Evolutionary conservation across 2,888 invertebrate species (phyloP).

Genomic region (Aethes cnicana): DNA sequence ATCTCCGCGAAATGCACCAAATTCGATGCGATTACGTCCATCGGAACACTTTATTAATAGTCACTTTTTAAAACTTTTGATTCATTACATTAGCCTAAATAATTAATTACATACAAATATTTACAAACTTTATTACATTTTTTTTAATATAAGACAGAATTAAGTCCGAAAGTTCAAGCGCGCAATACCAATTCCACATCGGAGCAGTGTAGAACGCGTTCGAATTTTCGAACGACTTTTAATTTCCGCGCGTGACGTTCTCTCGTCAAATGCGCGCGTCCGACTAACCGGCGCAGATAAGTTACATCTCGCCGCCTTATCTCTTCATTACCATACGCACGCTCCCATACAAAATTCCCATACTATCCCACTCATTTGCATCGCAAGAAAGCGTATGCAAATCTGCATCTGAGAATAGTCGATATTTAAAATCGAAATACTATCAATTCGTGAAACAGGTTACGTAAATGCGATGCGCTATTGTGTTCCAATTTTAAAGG

Average conservation of each 20-base stretch:
- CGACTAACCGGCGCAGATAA: constrained; percentile 73
- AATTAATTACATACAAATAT: constrained; percentile 16
- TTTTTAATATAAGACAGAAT: too few species aligned
- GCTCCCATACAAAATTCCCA: too few species aligned
- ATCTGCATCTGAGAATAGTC: constrained; percentile 65
- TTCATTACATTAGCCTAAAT: constrained; percentile 2
- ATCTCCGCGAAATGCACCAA: constrained; percentile 49
- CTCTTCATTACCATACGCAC: too few species aligned
- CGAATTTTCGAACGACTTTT: constrained; percentile 40
- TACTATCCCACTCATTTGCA: constrained; percentile 70
- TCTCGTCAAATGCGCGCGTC: constrained; percentile 71
- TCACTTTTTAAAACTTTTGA: constrained; percentile 3
- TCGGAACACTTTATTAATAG: constrained; percentile 28
- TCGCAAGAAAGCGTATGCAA: constrained; percentile 77
- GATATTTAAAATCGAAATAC: constrained; percentile 71
- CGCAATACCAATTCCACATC: too few species aligned
- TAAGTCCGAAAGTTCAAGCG: not conserved
- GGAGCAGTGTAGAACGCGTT: too few species aligned
- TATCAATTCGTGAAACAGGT: constrained; percentile 80
- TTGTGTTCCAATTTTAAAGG: constrained; percentile 48
- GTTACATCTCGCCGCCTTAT: constrained; percentile 62
- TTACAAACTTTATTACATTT: too few species aligned
- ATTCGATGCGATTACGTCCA: constrained; percentile 47
- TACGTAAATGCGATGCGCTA: constrained; percentile 65
- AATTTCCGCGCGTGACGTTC: constrained; percentile 52